Base-by-base conservation (phyloP, 2,113 vertebrate species). In the Rana temporaria region DNA sequence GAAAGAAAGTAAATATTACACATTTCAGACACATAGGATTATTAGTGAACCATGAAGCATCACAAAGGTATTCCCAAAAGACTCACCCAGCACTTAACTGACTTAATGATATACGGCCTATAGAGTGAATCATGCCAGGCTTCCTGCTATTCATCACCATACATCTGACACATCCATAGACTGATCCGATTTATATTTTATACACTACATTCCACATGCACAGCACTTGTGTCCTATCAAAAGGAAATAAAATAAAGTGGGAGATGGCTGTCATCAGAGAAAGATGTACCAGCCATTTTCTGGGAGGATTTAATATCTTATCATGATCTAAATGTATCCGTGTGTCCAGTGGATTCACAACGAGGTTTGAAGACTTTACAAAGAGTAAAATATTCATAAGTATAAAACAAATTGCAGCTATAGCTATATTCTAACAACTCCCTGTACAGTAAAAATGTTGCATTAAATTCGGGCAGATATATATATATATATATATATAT, bases 101-200 rank as follows among this genome's bases (percentile, higher is more conserved):
- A 22, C 52, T 22, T 75, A 75, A 75, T 75, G 69, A 82, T 73
- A 75, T 57, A 74, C 42, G 9, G 42, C 8, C 6, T 74, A 60
- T 66, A 67, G 65, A 82, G 52, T 55, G 26, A 82, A 59, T 48
- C 55, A 75, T 63, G 42, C 63, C 53, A 1, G 17, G 30, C 38
- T 75, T 63, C 63, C 53, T n/a, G 80, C 38, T 48, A 66, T 66
- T 74, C 63, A 82, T 82, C 71, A 74, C 17, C 15, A 69, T 66
- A 67, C 63, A 17, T 67, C 56, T 82, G 71, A 82, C 80, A 82
- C 63, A 57, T 67, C 71, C 71, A 60, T 74, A 34, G 79, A 62
- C 62, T 55, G 73, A 26, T 67, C 64, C 73, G 52, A 60, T 74
- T 82, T 74, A 82, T 82, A 75, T 67, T 75, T 75, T 26, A 67